Base-by-base conservation (phyloP, 2,888 invertebrate species). In the Pinctada fucata region DNA sequence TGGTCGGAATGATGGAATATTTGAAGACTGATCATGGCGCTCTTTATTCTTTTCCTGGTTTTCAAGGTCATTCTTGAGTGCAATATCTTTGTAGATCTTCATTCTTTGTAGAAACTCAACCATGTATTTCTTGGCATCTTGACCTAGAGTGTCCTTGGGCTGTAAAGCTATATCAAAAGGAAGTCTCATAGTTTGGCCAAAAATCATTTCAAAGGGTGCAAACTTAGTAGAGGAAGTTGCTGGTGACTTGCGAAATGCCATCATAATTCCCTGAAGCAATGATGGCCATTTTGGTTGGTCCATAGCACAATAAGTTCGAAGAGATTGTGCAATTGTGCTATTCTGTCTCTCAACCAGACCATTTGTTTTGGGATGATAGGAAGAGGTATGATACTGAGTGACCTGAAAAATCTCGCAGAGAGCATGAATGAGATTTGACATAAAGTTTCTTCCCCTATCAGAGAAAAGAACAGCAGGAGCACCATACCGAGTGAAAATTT, bases 261-360 rank as follows among this genome's bases (percentile, higher is more conserved):
- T 85, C 78, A 83, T 76, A 2, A 83, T 70, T 58, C 79, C 76
- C 16, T 80, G 82, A 4, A 83, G 16, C 8, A 84, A 48, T 0
- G 72, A 16, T 31, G 79, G 81, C 83, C 84, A 85, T 52, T 83
- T 82, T n/a, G n/a, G n/a, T n/a, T n/a, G n/a, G n/a, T n/a, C n/a
- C n/a, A 8, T 31, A 10, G 58, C 50, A 66, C 78, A 67, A 65
- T 83, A 83, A 8, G 81, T 47, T 10, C 82, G 31, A 1, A 84
- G 47, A 2, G 72, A 74, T 70, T 84, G 81, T 0, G 75, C 58
- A 0, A 84, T 31, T 6, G 79, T 81, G 50, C 76, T 58, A 68
- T 85, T 85, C 3, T 67, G 76, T 10, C 81, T 73, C 66, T n/a
- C n/a, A n/a, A n/a, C n/a, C n/a, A n/a, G n/a, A n/a, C n/a, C n/a